Base-by-base conservation (phyloP, 2,888 invertebrate genomes). In the Anticlea derivata region DNA sequence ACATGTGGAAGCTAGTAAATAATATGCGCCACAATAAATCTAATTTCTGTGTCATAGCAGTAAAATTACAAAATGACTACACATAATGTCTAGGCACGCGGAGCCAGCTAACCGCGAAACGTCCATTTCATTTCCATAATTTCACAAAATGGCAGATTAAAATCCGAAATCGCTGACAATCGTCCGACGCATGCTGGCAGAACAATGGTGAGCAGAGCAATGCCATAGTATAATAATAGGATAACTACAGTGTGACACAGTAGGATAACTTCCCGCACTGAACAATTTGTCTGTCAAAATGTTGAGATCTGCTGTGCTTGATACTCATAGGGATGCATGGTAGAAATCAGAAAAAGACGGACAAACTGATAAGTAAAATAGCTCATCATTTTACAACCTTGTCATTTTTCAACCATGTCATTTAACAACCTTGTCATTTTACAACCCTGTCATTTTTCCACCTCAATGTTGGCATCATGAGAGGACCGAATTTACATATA, bases 231-330 rank as follows among this genome's bases (percentile, higher is more conserved):
- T 44, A 41, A 27, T 29, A 43, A 26, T 34, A 26, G 12, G 17
- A 30, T n/a, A 7, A 37, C 13, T 12, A 44, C 50, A 48, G 34
- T 44, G 48, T 44, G 44, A 44, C 30, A 49, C 38, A n/a, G 17
- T 17, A 17, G 2, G n/a, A n/a, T n/a, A n/a, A 34, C 80, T 41
- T 84, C 81, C 81, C 81, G 73, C 71, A 85, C 88, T 86, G 85
- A 83, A 80, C 82, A 89, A 86, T 90, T 90, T 87, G 70, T 78
- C 78, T 83, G 88, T 90, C 89, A 88, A 85, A 87, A 85, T 68
- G 65, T 66, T 78, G 65, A 65, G 74, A 78, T 74, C 73, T 65
- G 54, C 35, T 54, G 63, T 63, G 53, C 60, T 2, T 17, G 17
- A 17, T 17, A 17, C 17, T 27, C 35, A 59, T 65, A 60, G 12